Conservation (phyloP, 1,140 invertebrate genomes). For the Dinoponera quadriceps region DNA sequence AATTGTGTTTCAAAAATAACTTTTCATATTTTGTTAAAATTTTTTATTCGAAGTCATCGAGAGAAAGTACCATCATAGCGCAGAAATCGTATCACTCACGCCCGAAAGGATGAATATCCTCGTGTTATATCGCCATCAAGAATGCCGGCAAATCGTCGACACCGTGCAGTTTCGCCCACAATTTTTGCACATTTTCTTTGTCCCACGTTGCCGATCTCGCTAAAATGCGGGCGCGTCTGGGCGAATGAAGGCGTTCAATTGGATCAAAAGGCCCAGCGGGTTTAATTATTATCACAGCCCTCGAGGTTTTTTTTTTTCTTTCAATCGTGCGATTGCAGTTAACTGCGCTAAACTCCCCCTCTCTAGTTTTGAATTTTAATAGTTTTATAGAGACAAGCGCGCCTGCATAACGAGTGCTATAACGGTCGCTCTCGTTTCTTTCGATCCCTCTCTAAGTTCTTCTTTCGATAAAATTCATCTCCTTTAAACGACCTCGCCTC, state of each 20-base stretch:
- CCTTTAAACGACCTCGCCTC: background rate
- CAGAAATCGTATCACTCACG: too few relatives aligned
- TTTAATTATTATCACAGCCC: conserved; percentile 53
- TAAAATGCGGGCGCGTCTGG: conserved; percentile 27
- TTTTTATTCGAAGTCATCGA: too few relatives aligned
- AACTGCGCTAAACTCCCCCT: conserved; percentile 27
- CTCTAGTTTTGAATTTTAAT: background rate
- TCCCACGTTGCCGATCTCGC: conserved; percentile 31
- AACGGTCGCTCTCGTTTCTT: too few relatives aligned
- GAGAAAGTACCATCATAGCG: too few relatives aligned
- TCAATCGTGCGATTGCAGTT: conserved; percentile 24
- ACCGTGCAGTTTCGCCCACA: background rate
- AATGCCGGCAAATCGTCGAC: background rate
- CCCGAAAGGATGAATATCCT: background rate
- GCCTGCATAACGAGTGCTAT: too few relatives aligned
- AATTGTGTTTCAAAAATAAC: too few relatives aligned
- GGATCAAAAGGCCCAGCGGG: conserved; percentile 63
- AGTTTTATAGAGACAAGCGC: too few relatives aligned
- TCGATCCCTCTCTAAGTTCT: background rate
- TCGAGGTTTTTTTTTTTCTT: conserved; percentile 10
- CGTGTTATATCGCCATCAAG: background rate
- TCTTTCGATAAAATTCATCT: background rate
- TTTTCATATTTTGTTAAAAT: too few relatives aligned
- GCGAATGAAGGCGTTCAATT: conserved; percentile 67
- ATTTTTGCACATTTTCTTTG: conserved; percentile 28